phyloP scores from a whole-genome alignment of 1,140 invertebrate genomes.

The Drosophila repletoides region DNA sequence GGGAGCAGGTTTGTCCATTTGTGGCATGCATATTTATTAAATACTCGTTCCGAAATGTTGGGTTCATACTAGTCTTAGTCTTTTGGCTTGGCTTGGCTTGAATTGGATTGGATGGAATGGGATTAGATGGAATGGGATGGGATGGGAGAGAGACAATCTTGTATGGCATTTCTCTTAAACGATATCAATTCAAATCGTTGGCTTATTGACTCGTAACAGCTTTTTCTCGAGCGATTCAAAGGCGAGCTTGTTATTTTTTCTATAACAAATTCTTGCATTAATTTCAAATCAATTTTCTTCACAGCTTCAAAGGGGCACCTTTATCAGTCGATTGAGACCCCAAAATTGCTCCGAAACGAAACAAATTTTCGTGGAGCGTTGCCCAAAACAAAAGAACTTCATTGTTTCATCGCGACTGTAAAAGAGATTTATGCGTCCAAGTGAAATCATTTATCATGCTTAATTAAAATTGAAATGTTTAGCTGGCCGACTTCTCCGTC shows the following conservation, averaged over 20 bases:
- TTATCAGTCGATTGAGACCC: conserved; percentile 28
- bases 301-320: conserved; percentile 70
- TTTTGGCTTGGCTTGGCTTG: no score
- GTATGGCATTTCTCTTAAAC: conserved; percentile 65
- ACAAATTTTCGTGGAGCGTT: conserved; percentile 42
- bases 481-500: conserved; percentile 67
- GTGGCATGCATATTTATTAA: conserved; percentile 43
- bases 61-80: neutral
- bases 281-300: conserved; percentile 82
- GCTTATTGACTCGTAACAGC: conserved; percentile 62
- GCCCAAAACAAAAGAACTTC: conserved; percentile 74
- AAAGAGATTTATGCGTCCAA: conserved; percentile 81
- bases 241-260: conserved; percentile 78
- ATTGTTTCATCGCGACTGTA: conserved; percentile 79
- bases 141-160: conserved; percentile 32
- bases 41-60: conserved; percentile 12
- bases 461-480: conserved; percentile 82
- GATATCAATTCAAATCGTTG: conserved; percentile 76
- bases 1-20: conserved; percentile 44
- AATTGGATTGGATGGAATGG: no score
- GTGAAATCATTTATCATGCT: conserved; percentile 82
- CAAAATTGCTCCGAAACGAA: conserved; percentile 40
- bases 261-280: conserved; percentile 82
- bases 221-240: conserved; percentile 71
- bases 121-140: neutral